Evolutionary conservation across 1,140 invertebrate genomes (phyloP), one percentile per base, ranked within the genome.

Genomic region (Tetragonula clypearis): DNA sequence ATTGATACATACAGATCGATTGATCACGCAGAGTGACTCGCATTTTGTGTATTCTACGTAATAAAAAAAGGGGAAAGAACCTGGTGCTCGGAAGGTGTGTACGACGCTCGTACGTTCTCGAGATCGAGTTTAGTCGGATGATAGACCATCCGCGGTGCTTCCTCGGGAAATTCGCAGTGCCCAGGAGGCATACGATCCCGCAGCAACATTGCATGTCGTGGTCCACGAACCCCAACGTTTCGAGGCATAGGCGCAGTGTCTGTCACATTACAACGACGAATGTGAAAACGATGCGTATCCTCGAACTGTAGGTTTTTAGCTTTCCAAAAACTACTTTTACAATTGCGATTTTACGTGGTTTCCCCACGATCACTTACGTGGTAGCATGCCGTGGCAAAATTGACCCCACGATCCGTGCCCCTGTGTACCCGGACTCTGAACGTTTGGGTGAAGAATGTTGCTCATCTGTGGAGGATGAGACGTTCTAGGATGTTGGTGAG

Each of bases 151-250:
- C 92, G 92, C 30, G 84, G 56, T 19, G 79, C 88, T n/a, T 95
- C 93, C 30, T 94, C 93, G 26, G 91, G 79, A 68, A 92, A 94
- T 55, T 86, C 88, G 78, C 92, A 93, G 80, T 94, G 92, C 80
- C 93, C 94, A 12, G 84, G 87, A 19, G 93, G 90, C 56, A 91
- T 86, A 77, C 94, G 94, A 76, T 95, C 92, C 76, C 93, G 93
- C 49, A 94, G 87, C 82, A 94, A 93, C 76, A 94, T 92, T 84
- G 94, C 93, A 72, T 95, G 94, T 65, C 94, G 91, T 60, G 94
- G 91, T 41, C 90, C 91, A 26, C 91, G 93, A 76, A 93, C 88
- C 69, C 90, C 73, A 11, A 89, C 66, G 78, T 91, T 94, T 83
- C 92, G 91, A 35, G 88, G 82, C 69, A 87, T 79, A 12, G 86